Base-by-base conservation (phyloP, 2,888 invertebrate genomes). In the Xestia rhomboidea region DNA sequence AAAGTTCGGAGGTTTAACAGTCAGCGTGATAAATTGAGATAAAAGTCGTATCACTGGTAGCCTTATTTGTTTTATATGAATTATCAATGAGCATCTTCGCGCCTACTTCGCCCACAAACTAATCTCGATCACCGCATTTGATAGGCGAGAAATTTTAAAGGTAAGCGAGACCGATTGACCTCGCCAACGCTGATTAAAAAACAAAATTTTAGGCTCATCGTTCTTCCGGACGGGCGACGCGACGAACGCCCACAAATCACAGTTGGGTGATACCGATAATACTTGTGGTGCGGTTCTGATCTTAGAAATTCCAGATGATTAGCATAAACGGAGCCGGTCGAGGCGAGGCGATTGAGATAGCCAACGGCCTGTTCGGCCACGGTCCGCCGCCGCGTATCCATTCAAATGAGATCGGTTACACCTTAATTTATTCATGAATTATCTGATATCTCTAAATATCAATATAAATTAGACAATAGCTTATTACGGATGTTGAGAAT, bases 241-340 rank as follows among this genome's bases (percentile, higher is more conserved):
- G 69, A 46, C 46, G 67, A 64, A 41, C 64, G 44, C 92, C 92
- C 90, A 94, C 94, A 92, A 91, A 93, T 92, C 91, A 92, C 88
- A 87, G 86, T 90, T 89, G 86, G 83, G 88, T 86, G 88, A 89
- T 92, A 89, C 88, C 84, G 88, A 91, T 90, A 90, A 84, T 88
- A 79, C 86, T 85, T 85, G 81, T 89, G 83, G 88, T 85, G 89
- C 87, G 86, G 87, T 90, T 91, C 88, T 82, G 84, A 89, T 90
- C 85, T 90, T 90, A 91, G 91, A 91, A 93, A 93, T 93, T 92
- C 90, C 89, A 89, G 90, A 83, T 88, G 83, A 94, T 95, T 93
- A 92, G 89, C 93, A 93, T 94, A 93, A 93, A 92, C 90, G 90
- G 87, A 89, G 90, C 91, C 92, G 91, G 92, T 92, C 86, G 88